phyloP scores from a whole-genome alignment of 2,888 invertebrate genomes.

The Flexamia atlantica region DNA sequence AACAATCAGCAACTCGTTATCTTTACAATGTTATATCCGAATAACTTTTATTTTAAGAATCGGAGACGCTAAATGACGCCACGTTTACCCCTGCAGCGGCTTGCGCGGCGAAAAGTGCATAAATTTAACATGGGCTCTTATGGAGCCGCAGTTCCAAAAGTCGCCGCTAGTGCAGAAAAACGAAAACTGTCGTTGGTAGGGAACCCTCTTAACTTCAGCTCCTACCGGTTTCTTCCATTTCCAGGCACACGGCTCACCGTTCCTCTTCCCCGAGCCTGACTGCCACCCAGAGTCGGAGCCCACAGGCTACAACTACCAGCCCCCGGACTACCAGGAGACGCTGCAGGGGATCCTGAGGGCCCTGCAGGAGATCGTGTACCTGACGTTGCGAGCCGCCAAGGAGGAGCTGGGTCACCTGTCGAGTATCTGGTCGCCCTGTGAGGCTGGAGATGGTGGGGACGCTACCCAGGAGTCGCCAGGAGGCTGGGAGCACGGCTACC shows the following conservation, averaged over 20 bases:
- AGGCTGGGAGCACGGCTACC: neutral
- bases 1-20: too few species aligned
- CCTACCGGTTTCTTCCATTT: too few species aligned
- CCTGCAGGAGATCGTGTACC: conserved; percentile 13
- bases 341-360: conserved; percentile 10
- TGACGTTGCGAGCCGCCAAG: conserved; percentile 13
- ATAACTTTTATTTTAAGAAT: too few species aligned
- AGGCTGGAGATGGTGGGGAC: neutral
- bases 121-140: too few species aligned
- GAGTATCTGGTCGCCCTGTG: neutral
- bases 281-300: neutral
- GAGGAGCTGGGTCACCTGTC: conserved; percentile 2
- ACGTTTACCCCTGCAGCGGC: too few species aligned
- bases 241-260: neutral
- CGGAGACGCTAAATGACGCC: too few species aligned
- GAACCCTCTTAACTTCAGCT: too few species aligned
- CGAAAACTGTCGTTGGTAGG: too few species aligned
- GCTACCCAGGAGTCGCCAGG: neutral
- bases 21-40: too few species aligned
- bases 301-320: neutral
- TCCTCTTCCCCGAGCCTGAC: conserved; percentile 17
- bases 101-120: too few species aligned
- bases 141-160: too few species aligned
- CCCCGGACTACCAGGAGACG: conserved; percentile 36
- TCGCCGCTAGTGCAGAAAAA: too few species aligned